Percentiles rank a stretch among this genome's conserved stretches.
These are phyloP conservation scores for Drosophila carrolli DNA, from an alignment of 1,140 invertebrate genomes.

Conservation along the genomic window DNA sequence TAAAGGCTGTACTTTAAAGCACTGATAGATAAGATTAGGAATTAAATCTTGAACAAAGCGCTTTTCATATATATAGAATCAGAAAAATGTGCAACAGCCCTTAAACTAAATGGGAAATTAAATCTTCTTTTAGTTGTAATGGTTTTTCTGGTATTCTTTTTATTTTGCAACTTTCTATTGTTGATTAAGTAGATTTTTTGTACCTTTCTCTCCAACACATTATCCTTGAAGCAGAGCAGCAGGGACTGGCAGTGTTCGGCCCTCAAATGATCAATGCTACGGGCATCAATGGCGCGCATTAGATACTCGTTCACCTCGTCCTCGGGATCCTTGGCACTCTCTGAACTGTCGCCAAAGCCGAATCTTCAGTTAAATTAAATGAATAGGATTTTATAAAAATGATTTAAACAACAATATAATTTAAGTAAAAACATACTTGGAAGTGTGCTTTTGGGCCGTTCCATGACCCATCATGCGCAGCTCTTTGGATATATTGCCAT, in stretches of 20 bases:
- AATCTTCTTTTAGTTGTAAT: no score
- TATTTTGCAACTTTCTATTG: no score
- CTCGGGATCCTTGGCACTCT: constrained; percentile 90
- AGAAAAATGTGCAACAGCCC: no score
- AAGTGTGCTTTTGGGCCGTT: constrained; percentile 88
- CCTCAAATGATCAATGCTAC: constrained; percentile 95
- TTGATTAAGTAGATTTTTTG: neutral
- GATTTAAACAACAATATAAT: no score
- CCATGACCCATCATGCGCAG: constrained; percentile 94
- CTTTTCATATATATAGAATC: no score
- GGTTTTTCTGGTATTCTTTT: fast-evolving
- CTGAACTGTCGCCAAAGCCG: constrained; percentile 87
- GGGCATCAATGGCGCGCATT: constrained; percentile 95
- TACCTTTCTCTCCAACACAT: constrained; percentile 92
- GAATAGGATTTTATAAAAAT: neutral
- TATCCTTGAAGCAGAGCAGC: constrained; percentile 92
- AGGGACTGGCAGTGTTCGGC: constrained; percentile 93
- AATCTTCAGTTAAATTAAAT: constrained; percentile 85
- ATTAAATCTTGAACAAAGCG: no score
- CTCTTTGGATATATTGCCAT: constrained; percentile 94
- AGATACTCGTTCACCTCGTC: constrained; percentile 98
- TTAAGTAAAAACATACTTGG: constrained; percentile 87
- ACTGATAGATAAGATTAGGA: no score
- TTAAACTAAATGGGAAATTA: no score
- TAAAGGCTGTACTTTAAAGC: no score